Percentiles rank a stretch among this genome's conserved stretches.
These are phyloP conservation scores for Diaphora mendica DNA, from an alignment of 2,888 invertebrate genomes.

Conservation along the genomic window DNA sequence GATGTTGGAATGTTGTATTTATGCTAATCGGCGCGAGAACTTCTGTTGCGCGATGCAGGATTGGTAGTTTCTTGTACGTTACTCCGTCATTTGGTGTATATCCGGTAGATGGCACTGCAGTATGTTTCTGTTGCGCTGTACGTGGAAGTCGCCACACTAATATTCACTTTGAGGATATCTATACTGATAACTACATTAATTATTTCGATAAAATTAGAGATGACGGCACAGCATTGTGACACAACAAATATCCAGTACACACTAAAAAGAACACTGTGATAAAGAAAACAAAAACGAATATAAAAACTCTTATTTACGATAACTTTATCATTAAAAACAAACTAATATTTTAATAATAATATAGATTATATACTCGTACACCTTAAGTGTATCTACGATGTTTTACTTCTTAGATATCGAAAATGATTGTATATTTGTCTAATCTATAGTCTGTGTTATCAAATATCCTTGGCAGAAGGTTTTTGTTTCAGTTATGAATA, in stretches of 20 bases:
- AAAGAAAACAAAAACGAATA: background rate
- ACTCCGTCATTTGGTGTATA: no score
- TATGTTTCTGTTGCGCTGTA: no score
- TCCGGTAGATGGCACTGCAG: no score
- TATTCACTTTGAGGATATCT: background rate
- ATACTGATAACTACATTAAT: background rate
- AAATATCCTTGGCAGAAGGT: conserved; percentile 45
- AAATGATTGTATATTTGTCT: conserved; percentile 59
- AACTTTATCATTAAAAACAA: background rate
- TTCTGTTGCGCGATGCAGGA: no score
- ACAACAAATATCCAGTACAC: background rate
- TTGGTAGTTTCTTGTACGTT: no score
- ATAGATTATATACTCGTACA: conserved; percentile 4
- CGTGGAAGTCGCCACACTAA: background rate
- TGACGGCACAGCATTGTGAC: background rate
- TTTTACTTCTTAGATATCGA: conserved; percentile 57
- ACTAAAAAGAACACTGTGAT: background rate
- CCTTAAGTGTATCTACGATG: conserved; percentile 1
- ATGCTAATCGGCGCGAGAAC: no score
- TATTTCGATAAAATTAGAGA: background rate
- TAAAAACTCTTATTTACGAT: background rate
- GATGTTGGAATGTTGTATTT: no score
- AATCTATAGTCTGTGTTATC: conserved; percentile 59
- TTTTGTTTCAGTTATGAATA: conserved; percentile 56
- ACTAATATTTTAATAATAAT: background rate